These are phyloP conservation scores for Polydrusus pterygomalis DNA, from an alignment of 2,888 invertebrate species.

Conservation along the genomic window DNA sequence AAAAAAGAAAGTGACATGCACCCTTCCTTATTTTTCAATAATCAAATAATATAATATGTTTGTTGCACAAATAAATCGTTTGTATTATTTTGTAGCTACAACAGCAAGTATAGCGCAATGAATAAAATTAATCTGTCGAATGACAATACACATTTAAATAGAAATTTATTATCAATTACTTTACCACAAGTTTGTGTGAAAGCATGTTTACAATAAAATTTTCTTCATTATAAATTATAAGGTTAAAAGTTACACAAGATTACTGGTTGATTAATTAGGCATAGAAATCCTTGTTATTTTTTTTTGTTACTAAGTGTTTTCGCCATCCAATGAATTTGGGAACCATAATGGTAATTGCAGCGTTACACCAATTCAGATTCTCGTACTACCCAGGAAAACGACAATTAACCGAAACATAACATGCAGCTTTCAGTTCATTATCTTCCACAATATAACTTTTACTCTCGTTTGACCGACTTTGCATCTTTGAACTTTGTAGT, in stretches of 20 bases:
- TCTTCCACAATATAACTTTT: neutral
- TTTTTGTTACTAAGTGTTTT: constrained; percentile 1
- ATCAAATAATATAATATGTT: too few relatives aligned
- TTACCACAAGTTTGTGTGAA: constrained; percentile 9
- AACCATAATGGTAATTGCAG: constrained; percentile 1
- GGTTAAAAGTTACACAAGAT: neutral
- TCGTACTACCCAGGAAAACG: neutral
- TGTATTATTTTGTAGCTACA: neutral
- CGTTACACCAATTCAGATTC: neutral
- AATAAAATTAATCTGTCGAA: neutral
- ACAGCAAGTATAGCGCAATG: neutral
- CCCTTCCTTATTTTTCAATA: too few relatives aligned
- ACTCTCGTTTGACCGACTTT: neutral
- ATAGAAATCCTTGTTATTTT: neutral
- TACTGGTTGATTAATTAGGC: constrained; percentile 8
- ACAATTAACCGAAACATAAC: neutral
- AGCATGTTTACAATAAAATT: constrained; percentile 11
- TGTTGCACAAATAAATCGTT: too few relatives aligned
- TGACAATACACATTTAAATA: neutral
- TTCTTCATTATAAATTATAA: neutral
- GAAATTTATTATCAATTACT: neutral
- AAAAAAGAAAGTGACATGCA: too few relatives aligned
- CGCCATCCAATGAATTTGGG: neutral
- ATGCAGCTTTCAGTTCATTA: neutral
- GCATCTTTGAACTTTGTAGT: neutral